Conservation (phyloP, 2,888 invertebrate species). For the Cheilosia vulpina region DNA sequence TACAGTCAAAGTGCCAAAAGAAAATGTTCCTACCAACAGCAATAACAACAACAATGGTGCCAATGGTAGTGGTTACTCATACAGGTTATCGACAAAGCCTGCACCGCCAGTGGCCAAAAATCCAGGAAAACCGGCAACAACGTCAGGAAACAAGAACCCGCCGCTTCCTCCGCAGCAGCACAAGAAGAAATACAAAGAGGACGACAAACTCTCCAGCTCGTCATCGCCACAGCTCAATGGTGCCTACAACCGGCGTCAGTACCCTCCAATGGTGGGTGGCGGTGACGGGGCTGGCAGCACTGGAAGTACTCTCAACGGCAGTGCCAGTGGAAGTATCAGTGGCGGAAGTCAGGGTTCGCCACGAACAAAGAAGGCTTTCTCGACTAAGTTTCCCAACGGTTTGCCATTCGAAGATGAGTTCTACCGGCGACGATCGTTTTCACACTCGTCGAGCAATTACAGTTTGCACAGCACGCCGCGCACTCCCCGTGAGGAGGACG, state of each 20-base stretch:
- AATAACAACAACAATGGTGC: slow-evolving; percentile 52
- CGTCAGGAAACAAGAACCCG: slow-evolving; percentile 74
- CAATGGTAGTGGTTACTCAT: slow-evolving; percentile 52
- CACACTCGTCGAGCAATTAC: slow-evolving; percentile 83
- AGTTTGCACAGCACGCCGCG: slow-evolving; percentile 80
- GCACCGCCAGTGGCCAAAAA: slow-evolving; percentile 63
- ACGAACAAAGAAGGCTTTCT: slow-evolving; percentile 81
- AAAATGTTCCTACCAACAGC: slow-evolving; percentile 79
- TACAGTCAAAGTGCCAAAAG: slow-evolving; percentile 80
- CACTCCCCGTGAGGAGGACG: slow-evolving; percentile 72
- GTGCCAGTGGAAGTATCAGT: slow-evolving; percentile 79
- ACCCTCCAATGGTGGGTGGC: slow-evolving; percentile 41
- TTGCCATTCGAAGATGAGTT: slow-evolving; percentile 83
- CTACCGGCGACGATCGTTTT: slow-evolving; percentile 81
- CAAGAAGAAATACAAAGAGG: slow-evolving; percentile 78
- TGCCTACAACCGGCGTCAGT: slow-evolving; percentile 60
- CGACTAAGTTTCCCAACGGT: slow-evolving; percentile 83
- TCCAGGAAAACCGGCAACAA: slow-evolving; percentile 78
- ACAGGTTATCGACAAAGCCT: slow-evolving; percentile 63
- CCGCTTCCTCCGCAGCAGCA: slow-evolving; percentile 68
- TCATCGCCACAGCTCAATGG: slow-evolving; percentile 77
- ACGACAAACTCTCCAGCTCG: slow-evolving; percentile 78
- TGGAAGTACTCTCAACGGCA: slow-evolving; percentile 77
- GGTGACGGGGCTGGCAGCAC: slow-evolving; percentile 69
- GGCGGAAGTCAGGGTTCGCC: slow-evolving; percentile 82